Evolutionary conservation across 2,888 invertebrate genomes (phyloP).

Genomic region (Gastrophysa polygoni): DNA sequence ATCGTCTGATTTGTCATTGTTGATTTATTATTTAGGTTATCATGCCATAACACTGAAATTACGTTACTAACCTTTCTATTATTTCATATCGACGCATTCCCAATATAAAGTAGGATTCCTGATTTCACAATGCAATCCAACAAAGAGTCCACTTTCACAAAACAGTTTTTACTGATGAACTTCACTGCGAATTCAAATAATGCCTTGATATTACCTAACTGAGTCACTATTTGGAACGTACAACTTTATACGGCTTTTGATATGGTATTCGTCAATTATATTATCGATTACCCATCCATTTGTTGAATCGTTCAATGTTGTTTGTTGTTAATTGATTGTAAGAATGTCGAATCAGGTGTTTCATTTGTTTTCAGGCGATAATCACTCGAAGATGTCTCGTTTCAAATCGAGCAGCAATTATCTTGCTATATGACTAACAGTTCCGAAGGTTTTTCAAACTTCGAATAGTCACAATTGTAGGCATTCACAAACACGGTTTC

Average conservation of each 20-base stretch:
- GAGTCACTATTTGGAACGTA: slow-evolving; percentile 26
- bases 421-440: neutral
- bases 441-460: no score
- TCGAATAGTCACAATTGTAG: no score
- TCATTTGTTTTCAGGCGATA: neutral
- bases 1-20: neutral
- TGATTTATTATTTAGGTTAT: slow-evolving; percentile 15
- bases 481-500: no score
- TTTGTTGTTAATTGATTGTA: neutral
- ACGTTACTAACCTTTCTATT: slow-evolving; percentile 20
- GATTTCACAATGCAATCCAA: slow-evolving; percentile 17
- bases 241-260: slow-evolving; percentile 23
- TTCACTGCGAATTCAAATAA: neutral
- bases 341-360: neutral
- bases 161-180: slow-evolving; percentile 5
- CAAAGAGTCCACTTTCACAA: slow-evolving; percentile 20
- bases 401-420: neutral
- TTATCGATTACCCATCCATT: slow-evolving; percentile 9
- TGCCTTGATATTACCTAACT: slow-evolving; percentile 11
- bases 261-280: neutral
- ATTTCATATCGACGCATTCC: slow-evolving; percentile 6
- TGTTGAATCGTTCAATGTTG: neutral
- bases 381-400: slow-evolving; percentile 1
- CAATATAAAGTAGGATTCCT: slow-evolving; percentile 17
- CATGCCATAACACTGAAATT: slow-evolving; percentile 13